A percentile compares a stretch with the other conserved stretches of the same genome.
Conservation (phyloP, 2,113 vertebrate genomes). For the Hyaena hyaena region DNA sequence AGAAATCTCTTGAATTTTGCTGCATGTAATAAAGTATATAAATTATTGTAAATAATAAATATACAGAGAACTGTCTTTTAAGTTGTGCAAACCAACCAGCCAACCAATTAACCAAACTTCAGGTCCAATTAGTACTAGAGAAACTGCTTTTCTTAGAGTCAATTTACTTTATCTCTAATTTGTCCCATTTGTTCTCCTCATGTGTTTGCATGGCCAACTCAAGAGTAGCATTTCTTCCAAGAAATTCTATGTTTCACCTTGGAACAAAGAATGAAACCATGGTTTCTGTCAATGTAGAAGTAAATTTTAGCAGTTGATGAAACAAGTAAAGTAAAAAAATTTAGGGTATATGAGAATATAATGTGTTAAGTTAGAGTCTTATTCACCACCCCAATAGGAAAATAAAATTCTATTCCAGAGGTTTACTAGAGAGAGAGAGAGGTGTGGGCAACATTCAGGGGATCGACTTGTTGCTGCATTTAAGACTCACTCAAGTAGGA, state of each 20-base stretch:
- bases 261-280: not conserved
- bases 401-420: not conserved
- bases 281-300: not conserved
- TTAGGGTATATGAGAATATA: not conserved
- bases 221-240: not conserved
- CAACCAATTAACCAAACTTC: not conserved
- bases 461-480: not conserved
- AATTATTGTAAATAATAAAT: not conserved
- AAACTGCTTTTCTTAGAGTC: not conserved
- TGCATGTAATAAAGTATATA: not conserved
- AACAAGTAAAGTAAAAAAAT: not conserved
- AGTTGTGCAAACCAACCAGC: not conserved
- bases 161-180: not conserved
- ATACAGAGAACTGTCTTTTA: not conserved
- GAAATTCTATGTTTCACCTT: not conserved
- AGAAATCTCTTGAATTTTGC: not conserved
- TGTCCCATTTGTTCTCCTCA: not conserved
- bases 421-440: not conserved
- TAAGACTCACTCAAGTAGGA: rapidly evolving
- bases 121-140: not conserved
- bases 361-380: not conserved
- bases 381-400: not conserved
- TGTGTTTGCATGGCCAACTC: not conserved
- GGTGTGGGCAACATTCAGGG: not conserved
- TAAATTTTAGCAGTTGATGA: not conserved